phyloP scores from a whole-genome alignment of 2,888 invertebrate species.

The Strigamia maritima region DNA sequence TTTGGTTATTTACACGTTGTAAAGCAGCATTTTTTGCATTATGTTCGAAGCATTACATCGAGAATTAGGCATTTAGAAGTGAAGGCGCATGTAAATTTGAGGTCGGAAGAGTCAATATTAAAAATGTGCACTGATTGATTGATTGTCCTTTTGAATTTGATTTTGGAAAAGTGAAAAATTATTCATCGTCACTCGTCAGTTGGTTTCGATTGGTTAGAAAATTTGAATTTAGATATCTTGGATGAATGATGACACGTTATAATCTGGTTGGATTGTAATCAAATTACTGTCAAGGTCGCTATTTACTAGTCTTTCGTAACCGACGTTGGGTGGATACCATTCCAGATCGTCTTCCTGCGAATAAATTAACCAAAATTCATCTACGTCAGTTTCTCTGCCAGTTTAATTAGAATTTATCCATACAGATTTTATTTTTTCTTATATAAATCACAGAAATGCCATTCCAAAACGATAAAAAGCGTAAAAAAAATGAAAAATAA shows the following conservation, averaged over 20 bases:
- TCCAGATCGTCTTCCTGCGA: neutral
- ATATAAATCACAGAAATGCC: neutral
- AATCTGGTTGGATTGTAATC: conserved; percentile 11
- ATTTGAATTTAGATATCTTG: neutral
- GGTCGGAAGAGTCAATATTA: neutral
- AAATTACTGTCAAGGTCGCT: conserved; percentile 8
- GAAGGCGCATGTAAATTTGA: neutral
- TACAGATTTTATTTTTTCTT: neutral
- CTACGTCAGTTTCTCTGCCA: too few relatives aligned
- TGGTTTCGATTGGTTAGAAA: neutral
- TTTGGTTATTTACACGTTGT: neutral
- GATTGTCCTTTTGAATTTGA: neutral
- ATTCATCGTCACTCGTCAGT: too few relatives aligned
- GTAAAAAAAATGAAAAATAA: neutral
- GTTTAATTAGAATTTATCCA: neutral
- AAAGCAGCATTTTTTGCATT: neutral
- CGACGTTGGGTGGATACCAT: neutral
- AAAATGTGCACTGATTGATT: neutral
- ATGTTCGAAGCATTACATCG: neutral
- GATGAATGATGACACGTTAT: neutral
- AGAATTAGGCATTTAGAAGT: neutral
- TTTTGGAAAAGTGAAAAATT: neutral
- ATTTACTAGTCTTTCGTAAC: conserved; percentile 4
- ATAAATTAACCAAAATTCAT: neutral
- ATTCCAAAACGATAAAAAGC: neutral